Evolutionary conservation across 2,113 vertebrate genomes (phyloP), one percentile per base, ranked within the genome.

Genomic region (Alethe diademata): DNA sequence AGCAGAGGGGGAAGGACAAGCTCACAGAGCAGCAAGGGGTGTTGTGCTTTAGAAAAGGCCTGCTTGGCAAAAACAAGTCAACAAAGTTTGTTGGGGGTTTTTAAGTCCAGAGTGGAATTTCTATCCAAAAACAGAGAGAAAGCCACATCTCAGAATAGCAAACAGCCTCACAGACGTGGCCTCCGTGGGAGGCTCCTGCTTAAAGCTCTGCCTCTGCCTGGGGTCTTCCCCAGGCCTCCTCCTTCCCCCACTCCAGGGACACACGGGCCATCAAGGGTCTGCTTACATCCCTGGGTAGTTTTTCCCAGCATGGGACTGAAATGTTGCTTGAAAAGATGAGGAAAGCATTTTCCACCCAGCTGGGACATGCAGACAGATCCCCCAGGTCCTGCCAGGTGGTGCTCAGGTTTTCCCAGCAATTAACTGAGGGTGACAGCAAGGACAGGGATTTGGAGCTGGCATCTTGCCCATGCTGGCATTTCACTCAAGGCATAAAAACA

Each of bases 61-160:
- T 45, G 2, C 60, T 90, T 62, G 82, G 90, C 50, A 92, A 83
- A 92, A 92, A 69, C 24, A 90, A 83, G 66, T 40, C 7, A 5
- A 65, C 62, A 54, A 45, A 92, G 45, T 80, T 92, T 67, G 16
- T 42, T 73, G 33, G 29, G 11, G 12, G 8, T 13, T 83, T 79
- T 61, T 19, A 76, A 94, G 62, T 86, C 38, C 72, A 61, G 64
- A 67, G 51, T 92, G 64, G 79, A 92, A 86, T 93, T 93, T 88
- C 78, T 83, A 40, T 71, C 35, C 1, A 11, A 90, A 80, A 65
- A 26, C 57, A 78, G 61, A 67, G 73, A 45, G 60, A 73, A 95
- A 94, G 78, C 78, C 78, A 86, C 82, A 86, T 70, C 71, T 48
- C 67, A 51, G 82, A 94, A 88, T 80, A 90, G 74, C 42, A 56